Percentiles rank a stretch among this genome's conserved stretches.
Evolutionary conservation across 2,797 vertebrate genomes (phyloP).

Genomic region (Hydrophis major): DNA sequence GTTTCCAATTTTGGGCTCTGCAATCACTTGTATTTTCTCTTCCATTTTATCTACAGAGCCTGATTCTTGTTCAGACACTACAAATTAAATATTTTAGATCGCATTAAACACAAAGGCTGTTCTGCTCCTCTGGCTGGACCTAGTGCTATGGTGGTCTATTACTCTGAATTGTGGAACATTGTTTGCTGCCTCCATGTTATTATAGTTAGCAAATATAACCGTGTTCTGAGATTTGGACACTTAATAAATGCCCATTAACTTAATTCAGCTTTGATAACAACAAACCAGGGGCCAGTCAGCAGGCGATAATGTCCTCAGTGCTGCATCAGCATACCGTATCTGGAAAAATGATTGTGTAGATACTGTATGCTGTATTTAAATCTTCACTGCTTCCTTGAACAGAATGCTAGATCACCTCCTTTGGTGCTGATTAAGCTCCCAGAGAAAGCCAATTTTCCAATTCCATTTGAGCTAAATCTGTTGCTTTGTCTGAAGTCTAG

Average conservation of each 20-base stretch:
- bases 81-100: neutral
- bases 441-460: neutral
- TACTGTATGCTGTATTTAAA: neutral
- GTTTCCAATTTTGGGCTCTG: neutral
- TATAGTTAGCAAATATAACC: neutral
- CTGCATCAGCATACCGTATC: neutral
- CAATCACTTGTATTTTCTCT: neutral
- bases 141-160: neutral
- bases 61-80: neutral
- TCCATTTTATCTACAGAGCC: neutral
- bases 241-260: slow-evolving; percentile 37
- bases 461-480: accelerated
- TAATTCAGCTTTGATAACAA: slow-evolving; percentile 15
- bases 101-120: neutral
- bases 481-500: neutral
- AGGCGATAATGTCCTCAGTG: neutral
- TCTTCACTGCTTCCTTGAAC: neutral
- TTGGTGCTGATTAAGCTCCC: neutral
- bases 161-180: neutral
- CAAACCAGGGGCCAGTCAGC: neutral
- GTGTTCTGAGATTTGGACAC: neutral
- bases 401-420: neutral
- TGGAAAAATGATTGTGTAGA: neutral
- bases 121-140: neutral
- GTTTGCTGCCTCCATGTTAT: neutral